Base-by-base conservation (phyloP, 1,140 invertebrate species). In the Meteorus sp. region DNA sequence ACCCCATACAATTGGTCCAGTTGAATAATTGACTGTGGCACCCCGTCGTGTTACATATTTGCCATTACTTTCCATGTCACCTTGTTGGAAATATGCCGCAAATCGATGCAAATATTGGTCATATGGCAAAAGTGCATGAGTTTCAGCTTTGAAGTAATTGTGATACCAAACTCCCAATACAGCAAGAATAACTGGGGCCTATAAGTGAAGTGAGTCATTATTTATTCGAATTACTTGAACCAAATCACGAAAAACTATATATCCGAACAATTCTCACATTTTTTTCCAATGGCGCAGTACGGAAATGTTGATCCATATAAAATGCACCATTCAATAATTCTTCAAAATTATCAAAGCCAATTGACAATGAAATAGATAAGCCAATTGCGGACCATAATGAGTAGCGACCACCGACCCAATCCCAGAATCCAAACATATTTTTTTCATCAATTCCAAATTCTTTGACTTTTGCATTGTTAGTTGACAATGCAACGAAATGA, bases 371-470 rank as follows among this genome's bases (percentile, higher is more conserved):
- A 78, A 99, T 98, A 2, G 96, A 97, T 5, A 99, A 80, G 39
- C 98, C 97, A 81, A 99, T 99, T 4, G 97, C 97, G 0, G 96
- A 99, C 97, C 97, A 99, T 1, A 98, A 80, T 0, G 96, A 98
- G 76, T 97, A 98, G 72, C 97, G 86, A 65, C 97, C 98, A 45
- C 97, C 98, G 57, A 99, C 97, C 95, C 97, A 99, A 81, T 99
- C 97, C 97, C 98, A 99, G 79, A 99, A 99, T 44, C 90, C 95
- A 84, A 99, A 99, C 94, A 99, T 99, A 74, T 99, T 99, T 56
- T 90, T 88, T 63, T 93, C 86, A 77, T 97, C 90, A 66, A 99
- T 99, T 19, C 98, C 98, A 82, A 99, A 99, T 56, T 94, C 94
- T 25, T 89, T 92, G 0, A 98, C 95, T 81, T 97, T 97, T 56